These are phyloP conservation scores for Bombus pyrosoma DNA, from an alignment of 1,140 invertebrate species.

Conservation along the genomic window DNA sequence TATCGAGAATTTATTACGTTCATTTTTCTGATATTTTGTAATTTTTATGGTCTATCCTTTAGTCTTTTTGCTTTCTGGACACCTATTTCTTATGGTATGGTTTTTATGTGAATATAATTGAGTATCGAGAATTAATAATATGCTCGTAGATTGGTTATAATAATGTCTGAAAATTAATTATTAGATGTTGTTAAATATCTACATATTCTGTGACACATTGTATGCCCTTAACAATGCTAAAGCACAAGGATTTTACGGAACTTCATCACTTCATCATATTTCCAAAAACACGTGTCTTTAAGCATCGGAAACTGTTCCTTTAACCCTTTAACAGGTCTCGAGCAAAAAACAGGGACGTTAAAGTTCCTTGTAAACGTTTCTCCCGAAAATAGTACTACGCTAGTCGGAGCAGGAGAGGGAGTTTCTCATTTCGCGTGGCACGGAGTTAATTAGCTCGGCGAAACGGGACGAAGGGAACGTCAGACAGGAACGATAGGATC, in stretches of 20 bases:
- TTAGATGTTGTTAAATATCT: too few species aligned
- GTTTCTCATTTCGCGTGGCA: slow-evolving; percentile 20
- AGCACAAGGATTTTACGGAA: not conserved
- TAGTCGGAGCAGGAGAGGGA: not conserved
- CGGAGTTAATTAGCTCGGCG: slow-evolving; percentile 55
- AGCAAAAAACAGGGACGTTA: not conserved
- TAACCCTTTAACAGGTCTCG: not conserved
- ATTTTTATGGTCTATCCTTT: not conserved
- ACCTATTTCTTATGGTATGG: not conserved
- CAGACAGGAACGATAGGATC: slow-evolving; percentile 56
- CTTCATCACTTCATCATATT: not conserved
- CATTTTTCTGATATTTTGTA: not conserved
- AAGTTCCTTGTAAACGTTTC: not conserved
- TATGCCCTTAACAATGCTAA: not conserved
- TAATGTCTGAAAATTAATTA: too few species aligned
- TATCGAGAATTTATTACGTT: not conserved
- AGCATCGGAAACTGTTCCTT: too few species aligned
- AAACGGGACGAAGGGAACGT: slow-evolving; percentile 39
- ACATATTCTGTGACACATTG: not conserved
- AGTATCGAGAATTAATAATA: not conserved
- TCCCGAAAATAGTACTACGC: not conserved
- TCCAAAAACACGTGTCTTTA: not conserved
- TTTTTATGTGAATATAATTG: not conserved
- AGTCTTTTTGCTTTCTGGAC: not conserved
- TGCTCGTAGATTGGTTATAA: not conserved